Evolutionary conservation across 2,888 invertebrate species (phyloP).

Genomic region (Linyphia triangularis): DNA sequence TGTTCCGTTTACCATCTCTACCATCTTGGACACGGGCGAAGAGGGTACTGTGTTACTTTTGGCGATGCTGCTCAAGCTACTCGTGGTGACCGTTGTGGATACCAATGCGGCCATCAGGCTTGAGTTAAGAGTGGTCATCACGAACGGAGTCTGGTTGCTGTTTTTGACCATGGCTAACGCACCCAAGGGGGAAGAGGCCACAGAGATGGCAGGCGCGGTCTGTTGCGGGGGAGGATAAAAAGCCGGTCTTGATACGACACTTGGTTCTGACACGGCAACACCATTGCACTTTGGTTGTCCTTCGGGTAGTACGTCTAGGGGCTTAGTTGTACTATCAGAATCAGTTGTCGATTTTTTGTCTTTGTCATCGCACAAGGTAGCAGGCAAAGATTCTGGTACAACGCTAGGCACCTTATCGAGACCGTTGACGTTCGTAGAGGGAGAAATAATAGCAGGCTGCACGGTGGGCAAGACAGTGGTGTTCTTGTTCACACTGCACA

Average conservation of each 20-base stretch:
- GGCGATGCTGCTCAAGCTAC: background rate
- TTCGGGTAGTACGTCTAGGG: background rate
- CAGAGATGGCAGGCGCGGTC: background rate
- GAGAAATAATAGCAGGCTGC: background rate
- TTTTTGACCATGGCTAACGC: conserved; percentile 42
- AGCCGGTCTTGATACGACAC: background rate
- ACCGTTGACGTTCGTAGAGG: background rate
- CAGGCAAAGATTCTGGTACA: no score
- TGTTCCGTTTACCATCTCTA: no score
- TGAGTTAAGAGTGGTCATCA: conserved; percentile 48
- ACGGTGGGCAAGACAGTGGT: background rate
- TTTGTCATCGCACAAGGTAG: background rate
- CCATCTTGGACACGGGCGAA: no score
- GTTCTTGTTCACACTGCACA: conserved; percentile 20
- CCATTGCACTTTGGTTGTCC: background rate
- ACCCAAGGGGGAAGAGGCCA: background rate
- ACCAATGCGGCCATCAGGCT: conserved; percentile 53
- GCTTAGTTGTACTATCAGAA: no score
- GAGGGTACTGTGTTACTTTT: background rate
- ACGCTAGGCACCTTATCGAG: background rate
- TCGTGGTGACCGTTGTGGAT: conserved; percentile 26
- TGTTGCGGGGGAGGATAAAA: background rate
- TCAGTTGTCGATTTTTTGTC: background rate
- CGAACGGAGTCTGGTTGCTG: conserved; percentile 19
- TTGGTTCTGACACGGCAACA: background rate